Evolutionary conservation across 2,113 vertebrate genomes (phyloP), one percentile per base, ranked within the genome.

Genomic region (Paralichthys olivaceus): DNA sequence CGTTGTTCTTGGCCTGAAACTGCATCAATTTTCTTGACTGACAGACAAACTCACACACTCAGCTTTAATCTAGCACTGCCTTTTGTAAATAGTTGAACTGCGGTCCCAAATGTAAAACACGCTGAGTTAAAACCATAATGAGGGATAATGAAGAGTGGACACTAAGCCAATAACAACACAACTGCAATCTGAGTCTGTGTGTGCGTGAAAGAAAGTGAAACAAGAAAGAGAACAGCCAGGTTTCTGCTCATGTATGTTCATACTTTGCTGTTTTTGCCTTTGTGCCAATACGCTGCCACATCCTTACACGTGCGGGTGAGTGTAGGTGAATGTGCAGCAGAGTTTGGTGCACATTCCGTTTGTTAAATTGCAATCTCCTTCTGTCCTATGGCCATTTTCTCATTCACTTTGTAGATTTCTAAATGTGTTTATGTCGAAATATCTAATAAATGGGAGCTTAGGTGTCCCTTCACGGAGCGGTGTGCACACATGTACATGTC

Each of bases 121-220:
- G 83, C 82, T n/a, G 72, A 73, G 86, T 87, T 90, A 89, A 92
- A 91, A 81, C 80, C 79, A 87, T 92, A 91, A 92, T 93, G 85
- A 83, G 74, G 72, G 75, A 91, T 93, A 93, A 94, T 93, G 84
- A 90, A 72, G 83, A 67, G 54, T 51, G 53, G 81, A 81, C 84
- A 43, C 43, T 0, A 22, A 78, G 88, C 92, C 93, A 94, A 90
- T 83, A 84, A 91, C 71, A 93, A 94, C 89, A 92, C 72, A 79
- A 80, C 25, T 53, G 67, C 23, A 79, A 29, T 54, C 47, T 68
- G 73, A 51, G 49, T 59, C 34, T 56, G 61, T 59, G 69, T 69
- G 69, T 40, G 17, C 29, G 23, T 54, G n/a, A 45, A 3, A 55
- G 43, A 28, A 28, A 49, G 2, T 57, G 15, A 22, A 51, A 26